phyloP scores from a whole-genome alignment of 2,888 invertebrate species.

The Lasioglossum marginatum region DNA sequence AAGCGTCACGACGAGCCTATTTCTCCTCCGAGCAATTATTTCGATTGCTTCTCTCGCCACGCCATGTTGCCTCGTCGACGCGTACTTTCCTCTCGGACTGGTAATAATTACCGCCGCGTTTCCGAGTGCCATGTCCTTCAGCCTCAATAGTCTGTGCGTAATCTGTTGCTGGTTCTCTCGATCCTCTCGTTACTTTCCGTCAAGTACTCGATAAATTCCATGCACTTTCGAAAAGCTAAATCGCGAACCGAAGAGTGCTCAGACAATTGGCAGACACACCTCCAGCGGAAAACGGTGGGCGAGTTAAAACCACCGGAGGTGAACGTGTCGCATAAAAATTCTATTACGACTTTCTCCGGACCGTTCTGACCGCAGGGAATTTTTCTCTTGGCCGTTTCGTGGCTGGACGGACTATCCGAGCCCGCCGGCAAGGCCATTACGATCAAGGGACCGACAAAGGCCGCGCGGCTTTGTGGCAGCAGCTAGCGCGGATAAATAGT shows the following conservation, averaged over 20 bases:
- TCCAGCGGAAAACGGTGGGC: background rate
- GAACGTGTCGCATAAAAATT: background rate
- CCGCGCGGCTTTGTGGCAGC: background rate
- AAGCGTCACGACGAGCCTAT: background rate
- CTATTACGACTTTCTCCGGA: background rate
- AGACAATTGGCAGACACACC: background rate
- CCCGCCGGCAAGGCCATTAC: background rate
- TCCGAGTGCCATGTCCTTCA: background rate
- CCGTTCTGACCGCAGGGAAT: slow-evolving; percentile 2
- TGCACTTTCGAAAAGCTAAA: background rate
- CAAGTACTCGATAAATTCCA: background rate
- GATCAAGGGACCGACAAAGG: background rate
- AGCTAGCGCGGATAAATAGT: slow-evolving; percentile 53
- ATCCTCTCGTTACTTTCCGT: background rate
- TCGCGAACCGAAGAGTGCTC: background rate
- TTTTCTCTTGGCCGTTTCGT: background rate
- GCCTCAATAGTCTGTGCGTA: background rate
- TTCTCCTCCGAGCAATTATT: slow-evolving; percentile 39
- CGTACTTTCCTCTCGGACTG: background rate
- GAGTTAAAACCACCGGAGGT: background rate
- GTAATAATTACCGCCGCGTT: background rate
- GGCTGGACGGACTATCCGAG: background rate
- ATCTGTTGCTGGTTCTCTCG: background rate
- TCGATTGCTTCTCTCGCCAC: slow-evolving; percentile 24
- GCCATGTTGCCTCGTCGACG: background rate